Evolutionary conservation across 1,140 invertebrate genomes (phyloP), one percentile per base, ranked within the genome.

Genomic region (Trichomalopsis sarcophagae): DNA sequence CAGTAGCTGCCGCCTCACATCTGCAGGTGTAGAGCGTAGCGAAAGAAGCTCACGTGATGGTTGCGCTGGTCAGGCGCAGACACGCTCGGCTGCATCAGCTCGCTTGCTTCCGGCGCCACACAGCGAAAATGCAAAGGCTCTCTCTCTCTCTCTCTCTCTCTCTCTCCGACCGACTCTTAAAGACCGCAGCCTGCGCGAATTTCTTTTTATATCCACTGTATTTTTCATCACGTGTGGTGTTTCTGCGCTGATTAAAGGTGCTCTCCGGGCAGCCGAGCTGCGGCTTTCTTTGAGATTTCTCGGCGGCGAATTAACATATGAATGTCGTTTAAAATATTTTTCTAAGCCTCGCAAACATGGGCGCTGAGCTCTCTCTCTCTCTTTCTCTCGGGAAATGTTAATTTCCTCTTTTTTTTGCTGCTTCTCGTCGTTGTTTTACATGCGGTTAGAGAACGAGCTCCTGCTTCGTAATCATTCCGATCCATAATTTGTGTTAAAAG

Each of bases 61-160:
- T 91, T 91, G 91, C 90, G 91, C 89, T 92, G 91, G 91, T 92
- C 91, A 92, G 91, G 91, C 89, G 88, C 90, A 90, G 91, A 91
- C 91, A 92, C 91, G 91, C 91, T 90, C 89, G 91, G 89, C 89
- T 91, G 89, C 87, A 87, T 86, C 76, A 62, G 55, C 55, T 75
- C 50, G n/a, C 62, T 80, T 84, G 89, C 89, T 91, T 91, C 90
- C 91, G 90, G 90, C 91, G 89, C 88, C 90, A 89, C 84, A 84
- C 73, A 74, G 36, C 40, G 27, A 33, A 14, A 62, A 55, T 71
- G 47, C 71, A 82, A 82, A 82, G 66, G 36, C 14, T 81, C 47
- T 73, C 23, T 17, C 27, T 27, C 27, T 27, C 27, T 27, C 27
- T 27, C 27, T 27, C 27, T 27, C 27, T 27, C 27, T 27, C 27